Conservation (phyloP, 2,113 vertebrate species). For the Centropristis striata region DNA sequence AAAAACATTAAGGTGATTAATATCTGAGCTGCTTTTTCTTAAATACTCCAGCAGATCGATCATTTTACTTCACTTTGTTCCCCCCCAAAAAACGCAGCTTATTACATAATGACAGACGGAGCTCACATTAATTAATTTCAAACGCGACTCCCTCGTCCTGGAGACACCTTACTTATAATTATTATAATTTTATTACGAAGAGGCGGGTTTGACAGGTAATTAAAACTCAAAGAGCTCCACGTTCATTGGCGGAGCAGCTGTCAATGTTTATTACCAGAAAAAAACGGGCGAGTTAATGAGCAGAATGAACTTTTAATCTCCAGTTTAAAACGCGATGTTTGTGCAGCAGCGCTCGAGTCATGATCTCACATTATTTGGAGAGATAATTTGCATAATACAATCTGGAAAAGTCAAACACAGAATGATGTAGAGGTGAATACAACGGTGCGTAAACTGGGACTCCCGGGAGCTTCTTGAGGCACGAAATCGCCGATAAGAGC, state of each 20-base stretch:
- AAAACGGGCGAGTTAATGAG: not conserved
- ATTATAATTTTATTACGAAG: too few relatives aligned
- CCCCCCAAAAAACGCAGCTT: not conserved
- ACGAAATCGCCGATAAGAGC: not conserved
- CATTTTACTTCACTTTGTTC: not conserved
- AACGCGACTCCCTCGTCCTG: not conserved
- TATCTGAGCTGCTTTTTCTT: not conserved
- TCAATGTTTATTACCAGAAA: not conserved
- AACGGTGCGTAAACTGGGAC: slow-evolving; percentile 17
- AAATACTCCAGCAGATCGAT: not conserved
- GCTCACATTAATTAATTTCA: not conserved
- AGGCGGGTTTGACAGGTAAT: not conserved
- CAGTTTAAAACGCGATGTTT: not conserved
- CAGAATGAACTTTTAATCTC: not conserved
- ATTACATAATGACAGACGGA: slow-evolving; percentile 1
- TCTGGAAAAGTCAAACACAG: not conserved
- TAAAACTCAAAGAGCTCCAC: not conserved
- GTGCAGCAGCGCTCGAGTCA: not conserved
- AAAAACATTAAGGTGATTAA: not conserved
- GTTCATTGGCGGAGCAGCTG: not conserved
- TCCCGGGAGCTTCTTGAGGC: not conserved
- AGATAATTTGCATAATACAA: too few relatives aligned
- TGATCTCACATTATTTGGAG: not conserved
- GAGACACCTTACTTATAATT: not conserved
- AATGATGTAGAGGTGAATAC: too few relatives aligned